Base-by-base conservation (phyloP, 2,888 invertebrate species). In the Heliconius aoede region DNA sequence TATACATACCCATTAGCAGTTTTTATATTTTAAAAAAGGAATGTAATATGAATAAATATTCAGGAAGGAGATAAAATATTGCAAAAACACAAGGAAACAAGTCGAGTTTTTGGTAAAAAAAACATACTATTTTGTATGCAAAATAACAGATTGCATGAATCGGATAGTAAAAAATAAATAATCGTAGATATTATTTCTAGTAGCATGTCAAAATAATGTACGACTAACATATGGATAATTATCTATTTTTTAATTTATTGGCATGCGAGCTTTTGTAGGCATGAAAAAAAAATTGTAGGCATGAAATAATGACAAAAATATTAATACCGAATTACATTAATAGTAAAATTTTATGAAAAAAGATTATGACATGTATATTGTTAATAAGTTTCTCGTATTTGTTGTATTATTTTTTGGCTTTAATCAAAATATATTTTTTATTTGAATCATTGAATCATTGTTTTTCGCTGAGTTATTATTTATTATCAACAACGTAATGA, bases 121-220 rank as follows among this genome's bases (percentile, higher is more conserved):
- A 61, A 55, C 77, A 80, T 82, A 81, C 72, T 81, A 72, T 65
- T 71, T 79, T 30, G 55, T 73, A 77, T 65, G 68, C 13, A 73
- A 40, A 76, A 72, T 81, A 78, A 80, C 78, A 77, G 64, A 61
- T 46, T 76, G 81, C 81, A 81, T 81, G 81, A 74, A 61, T 67
- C 21, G 26, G 51, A 62, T 72, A 26, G 15, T 40, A 40, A 60
- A 58, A 18, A 36, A 60, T n/a, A 24, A 32, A 1, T 8, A 64
- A 46, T 36, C 18, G 58, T 74, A 76, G 68, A 77, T 15, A 72
- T 26, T 32, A 67, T 55, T 40, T n/a, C 24, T 78, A 78, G 68
- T 30, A 84, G 90, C 90, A 90, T 90, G 90, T 79, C 81, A 74
- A 79, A 80, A 67, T 83, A 84, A 82, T 82, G 11, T 18, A 78